Evolutionary conservation across 2,797 vertebrate genomes (phyloP).

Genomic region (Eulemur mongoz): DNA sequence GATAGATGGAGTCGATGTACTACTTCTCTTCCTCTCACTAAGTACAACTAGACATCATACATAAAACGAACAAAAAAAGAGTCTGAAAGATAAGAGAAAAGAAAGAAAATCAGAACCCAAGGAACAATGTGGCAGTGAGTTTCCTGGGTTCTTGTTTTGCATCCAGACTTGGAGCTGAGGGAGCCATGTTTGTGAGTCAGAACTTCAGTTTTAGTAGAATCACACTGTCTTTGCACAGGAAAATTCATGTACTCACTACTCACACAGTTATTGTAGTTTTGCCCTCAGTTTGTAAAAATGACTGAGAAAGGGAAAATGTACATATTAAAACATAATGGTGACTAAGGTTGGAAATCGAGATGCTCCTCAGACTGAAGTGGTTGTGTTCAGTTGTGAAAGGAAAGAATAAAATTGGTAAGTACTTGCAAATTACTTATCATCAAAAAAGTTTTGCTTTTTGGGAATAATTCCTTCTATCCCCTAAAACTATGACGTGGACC

Average conservation of each 20-base stretch:
- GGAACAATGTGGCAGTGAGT: background rate
- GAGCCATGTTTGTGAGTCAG: background rate
- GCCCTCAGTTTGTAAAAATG: slow-evolving; percentile 37
- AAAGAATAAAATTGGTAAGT: slow-evolving; percentile 49
- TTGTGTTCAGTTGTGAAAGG: slow-evolving; percentile 11
- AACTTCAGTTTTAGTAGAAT: background rate
- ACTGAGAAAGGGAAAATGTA: background rate
- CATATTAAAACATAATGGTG: background rate
- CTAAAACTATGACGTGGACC: background rate
- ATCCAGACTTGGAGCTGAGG: background rate
- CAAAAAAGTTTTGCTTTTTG: slow-evolving; percentile 9
- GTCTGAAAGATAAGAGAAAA: background rate
- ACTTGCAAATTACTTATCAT: slow-evolving; percentile 34
- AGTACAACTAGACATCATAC: background rate
- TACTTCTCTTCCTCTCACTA: background rate
- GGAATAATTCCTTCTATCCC: background rate
- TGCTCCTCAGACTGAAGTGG: background rate
- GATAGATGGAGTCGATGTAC: background rate
- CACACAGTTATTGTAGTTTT: background rate
- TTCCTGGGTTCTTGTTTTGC: background rate
- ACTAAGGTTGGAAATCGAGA: background rate
- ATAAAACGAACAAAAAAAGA: background rate
- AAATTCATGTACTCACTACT: background rate
- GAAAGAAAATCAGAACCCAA: background rate
- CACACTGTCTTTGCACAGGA: background rate